Conservation (phyloP, 2,797 vertebrate species). For the Trematomus bernacchii region DNA sequence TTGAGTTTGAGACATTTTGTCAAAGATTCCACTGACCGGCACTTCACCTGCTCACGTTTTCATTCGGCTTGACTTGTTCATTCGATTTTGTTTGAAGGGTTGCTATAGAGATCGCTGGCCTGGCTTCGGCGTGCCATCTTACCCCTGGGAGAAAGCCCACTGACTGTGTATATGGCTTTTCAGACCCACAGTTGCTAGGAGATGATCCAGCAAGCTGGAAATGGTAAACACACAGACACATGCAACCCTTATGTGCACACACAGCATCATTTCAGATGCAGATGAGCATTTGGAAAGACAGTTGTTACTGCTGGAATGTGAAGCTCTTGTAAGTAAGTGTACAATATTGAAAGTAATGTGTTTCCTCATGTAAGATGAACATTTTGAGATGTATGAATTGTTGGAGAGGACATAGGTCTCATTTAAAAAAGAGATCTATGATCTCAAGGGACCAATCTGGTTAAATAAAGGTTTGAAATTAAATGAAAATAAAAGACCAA, state of each 20-base stretch:
- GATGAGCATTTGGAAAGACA: slow-evolving; percentile 37
- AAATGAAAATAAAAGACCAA: neutral
- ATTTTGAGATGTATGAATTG: slow-evolving; percentile 2
- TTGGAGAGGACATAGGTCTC: slow-evolving; percentile 10
- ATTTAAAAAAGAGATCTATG: slow-evolving; percentile 3
- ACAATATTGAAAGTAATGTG: neutral
- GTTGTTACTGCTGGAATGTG: slow-evolving; percentile 42
- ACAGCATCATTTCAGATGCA: slow-evolving; percentile 46
- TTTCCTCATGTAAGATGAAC: slow-evolving; percentile 6
- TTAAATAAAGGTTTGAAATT: too few species aligned
- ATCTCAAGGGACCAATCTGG: too few species aligned
- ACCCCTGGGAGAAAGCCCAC: slow-evolving; percentile 66
- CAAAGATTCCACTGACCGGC: slow-evolving; percentile 48
- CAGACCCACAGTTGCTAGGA: slow-evolving; percentile 80
- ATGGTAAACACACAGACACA: slow-evolving; percentile 70
- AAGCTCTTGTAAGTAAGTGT: slow-evolving; percentile 3
- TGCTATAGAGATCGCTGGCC: slow-evolving; percentile 76
- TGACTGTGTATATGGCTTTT: slow-evolving; percentile 74
- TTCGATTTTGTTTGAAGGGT: slow-evolving; percentile 69
- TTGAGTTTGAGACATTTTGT: slow-evolving; percentile 43
- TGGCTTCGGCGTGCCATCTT: slow-evolving; percentile 62
- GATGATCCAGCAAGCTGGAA: slow-evolving; percentile 71
- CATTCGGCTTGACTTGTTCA: slow-evolving; percentile 49
- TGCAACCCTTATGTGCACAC: slow-evolving; percentile 61
- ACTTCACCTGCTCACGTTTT: slow-evolving; percentile 62